Conservation (phyloP, 2,113 vertebrate genomes). For the Pseudonaja textilis region DNA sequence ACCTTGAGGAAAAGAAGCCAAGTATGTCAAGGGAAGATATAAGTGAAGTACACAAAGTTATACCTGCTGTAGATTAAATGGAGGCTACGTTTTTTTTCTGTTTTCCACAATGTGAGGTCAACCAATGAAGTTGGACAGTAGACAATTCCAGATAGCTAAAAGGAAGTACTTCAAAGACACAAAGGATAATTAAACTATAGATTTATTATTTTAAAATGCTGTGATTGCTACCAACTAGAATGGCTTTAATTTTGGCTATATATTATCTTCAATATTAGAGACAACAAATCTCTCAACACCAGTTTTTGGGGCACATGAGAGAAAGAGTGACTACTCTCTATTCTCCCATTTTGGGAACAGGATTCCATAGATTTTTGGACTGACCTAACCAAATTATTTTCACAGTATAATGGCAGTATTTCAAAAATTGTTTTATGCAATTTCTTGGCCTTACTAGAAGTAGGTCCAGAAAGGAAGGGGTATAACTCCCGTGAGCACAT, state of each 20-base stretch:
- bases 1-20: background rate
- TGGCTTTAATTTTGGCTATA: background rate
- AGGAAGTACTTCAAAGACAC: background rate
- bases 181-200: background rate
- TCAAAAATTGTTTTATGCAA: background rate
- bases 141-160: background rate
- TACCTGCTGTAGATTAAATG: background rate
- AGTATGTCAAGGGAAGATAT: background rate
- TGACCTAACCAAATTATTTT: background rate
- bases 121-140: background rate
- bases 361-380: background rate
- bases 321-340: background rate
- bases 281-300: background rate
- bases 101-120: background rate
- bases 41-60: background rate
- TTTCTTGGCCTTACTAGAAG: background rate
- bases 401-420: background rate
- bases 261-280: background rate
- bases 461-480: background rate
- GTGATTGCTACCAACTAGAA: background rate
- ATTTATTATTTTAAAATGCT: background rate
- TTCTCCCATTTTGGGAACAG: background rate
- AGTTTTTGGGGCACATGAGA: background rate
- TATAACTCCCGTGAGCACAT: background rate
- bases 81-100: background rate